These are phyloP conservation scores for Anastrepha ludens DNA, from an alignment of 1,140 invertebrate species.

Conservation along the genomic window DNA sequence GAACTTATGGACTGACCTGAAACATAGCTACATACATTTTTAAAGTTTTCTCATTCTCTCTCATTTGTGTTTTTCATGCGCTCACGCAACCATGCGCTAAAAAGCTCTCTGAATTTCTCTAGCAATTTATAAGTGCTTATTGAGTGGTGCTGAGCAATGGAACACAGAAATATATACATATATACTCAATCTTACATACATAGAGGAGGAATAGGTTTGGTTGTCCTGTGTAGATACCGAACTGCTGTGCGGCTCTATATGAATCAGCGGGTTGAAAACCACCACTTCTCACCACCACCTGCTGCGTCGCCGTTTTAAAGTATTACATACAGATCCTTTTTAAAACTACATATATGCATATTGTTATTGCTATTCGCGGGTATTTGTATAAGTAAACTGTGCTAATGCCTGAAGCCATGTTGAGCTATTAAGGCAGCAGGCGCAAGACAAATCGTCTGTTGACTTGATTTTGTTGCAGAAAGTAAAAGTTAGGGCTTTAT, in stretches of 20 bases:
- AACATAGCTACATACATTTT: too few species aligned
- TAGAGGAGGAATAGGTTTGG: background rate
- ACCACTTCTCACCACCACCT: too few species aligned
- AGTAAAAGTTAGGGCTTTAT: slow-evolving; percentile 21
- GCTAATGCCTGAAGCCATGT: background rate
- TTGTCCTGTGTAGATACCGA: too few species aligned
- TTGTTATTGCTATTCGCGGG: too few species aligned
- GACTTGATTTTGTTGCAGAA: slow-evolving; percentile 24
- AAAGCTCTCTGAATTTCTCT: background rate
- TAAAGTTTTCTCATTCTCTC: background rate
- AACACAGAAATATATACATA: background rate
- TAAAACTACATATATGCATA: too few species aligned
- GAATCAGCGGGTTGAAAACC: too few species aligned
- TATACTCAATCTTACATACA: background rate
- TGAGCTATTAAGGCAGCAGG: background rate
- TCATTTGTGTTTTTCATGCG: slow-evolving; percentile 4
- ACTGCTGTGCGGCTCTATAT: too few species aligned
- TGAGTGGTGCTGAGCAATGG: background rate
- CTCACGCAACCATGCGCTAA: background rate
- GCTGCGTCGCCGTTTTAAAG: too few species aligned
- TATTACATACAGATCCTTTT: background rate
- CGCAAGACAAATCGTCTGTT: background rate
- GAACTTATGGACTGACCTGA: too few species aligned
- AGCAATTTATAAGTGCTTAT: background rate
- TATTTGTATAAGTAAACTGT: background rate